phyloP scores from a whole-genome alignment of 2,888 invertebrate species.

The Xanthia togata region DNA sequence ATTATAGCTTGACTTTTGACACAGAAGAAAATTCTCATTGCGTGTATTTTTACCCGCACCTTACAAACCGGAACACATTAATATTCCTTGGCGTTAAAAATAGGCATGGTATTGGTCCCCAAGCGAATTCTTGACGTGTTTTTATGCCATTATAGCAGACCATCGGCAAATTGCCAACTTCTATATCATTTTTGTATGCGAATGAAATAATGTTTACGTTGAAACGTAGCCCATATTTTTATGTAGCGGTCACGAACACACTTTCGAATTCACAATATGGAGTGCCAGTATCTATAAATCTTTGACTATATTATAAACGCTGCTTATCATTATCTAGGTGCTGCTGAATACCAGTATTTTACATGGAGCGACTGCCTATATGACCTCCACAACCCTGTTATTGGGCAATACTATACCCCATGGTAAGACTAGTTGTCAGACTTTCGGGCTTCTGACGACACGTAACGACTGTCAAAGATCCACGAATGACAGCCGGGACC shows the following conservation, averaged over 20 bases:
- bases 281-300: background rate
- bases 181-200: constrained; percentile 4
- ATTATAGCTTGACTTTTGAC: background rate
- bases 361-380: no score
- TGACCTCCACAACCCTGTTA: no score
- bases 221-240: background rate
- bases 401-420: no score
- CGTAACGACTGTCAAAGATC: no score
- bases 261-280: background rate
- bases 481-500: no score
- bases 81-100: constrained; percentile 25
- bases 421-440: no score
- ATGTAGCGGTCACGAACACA: constrained; percentile 22
- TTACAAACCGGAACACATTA: constrained; percentile 21
- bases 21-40: background rate
- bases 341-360: no score
- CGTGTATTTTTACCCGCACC: background rate
- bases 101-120: constrained; percentile 9
- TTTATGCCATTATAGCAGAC: background rate
- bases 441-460: no score
- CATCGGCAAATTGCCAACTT: constrained; percentile 9
- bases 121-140: constrained; percentile 3
- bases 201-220: constrained; percentile 24
- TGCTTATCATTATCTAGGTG: background rate
- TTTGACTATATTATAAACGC: background rate